Evolutionary conservation across 1,140 invertebrate genomes (phyloP).

Genomic region (Trichonephila clavata): DNA sequence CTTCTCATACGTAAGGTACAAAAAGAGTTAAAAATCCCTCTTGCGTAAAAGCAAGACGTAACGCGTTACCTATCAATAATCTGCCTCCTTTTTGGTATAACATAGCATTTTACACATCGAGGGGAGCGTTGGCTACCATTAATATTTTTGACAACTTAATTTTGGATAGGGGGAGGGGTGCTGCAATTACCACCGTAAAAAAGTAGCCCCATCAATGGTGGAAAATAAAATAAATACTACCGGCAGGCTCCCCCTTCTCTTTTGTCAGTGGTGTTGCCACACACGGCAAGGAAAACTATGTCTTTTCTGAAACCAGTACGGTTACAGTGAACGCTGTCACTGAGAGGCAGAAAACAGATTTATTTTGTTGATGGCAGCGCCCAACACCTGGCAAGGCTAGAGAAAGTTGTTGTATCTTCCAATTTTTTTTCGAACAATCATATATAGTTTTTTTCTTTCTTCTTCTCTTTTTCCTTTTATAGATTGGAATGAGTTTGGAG

Average conservation of each 20-base stretch:
- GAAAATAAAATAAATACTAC: constrained; percentile 75
- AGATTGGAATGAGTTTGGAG: constrained; percentile 73
- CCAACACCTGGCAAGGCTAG: constrained; percentile 57
- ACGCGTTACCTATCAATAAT: constrained; percentile 41
- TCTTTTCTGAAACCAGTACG: constrained; percentile 48
- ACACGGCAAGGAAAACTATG: constrained; percentile 47
- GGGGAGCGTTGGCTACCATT: constrained; percentile 55
- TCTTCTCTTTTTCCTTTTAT: constrained; percentile 52
- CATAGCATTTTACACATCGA: constrained; percentile 32
- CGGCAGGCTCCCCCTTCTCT: neutral
- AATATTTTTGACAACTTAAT: constrained; percentile 75
- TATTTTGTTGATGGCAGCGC: constrained; percentile 71
- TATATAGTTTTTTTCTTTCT: constrained; percentile 53
- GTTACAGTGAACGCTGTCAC: constrained; percentile 57
- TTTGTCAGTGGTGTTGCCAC: constrained; percentile 56
- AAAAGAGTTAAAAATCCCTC: neutral
- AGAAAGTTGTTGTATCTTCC: constrained; percentile 67
- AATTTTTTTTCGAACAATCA: constrained; percentile 68
- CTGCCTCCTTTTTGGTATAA: constrained; percentile 33
- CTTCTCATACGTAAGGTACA: neutral
- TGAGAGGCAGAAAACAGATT: constrained; percentile 57
- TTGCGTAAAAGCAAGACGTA: constrained; percentile 17
- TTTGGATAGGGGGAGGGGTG: constrained; percentile 50
- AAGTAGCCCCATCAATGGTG: constrained; percentile 59
- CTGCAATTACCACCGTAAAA: constrained; percentile 67